A percentile compares a stretch with the other conserved stretches of the same genome.
Conservation (phyloP, 2,113 vertebrate species). For the Crocuta crocuta region DNA sequence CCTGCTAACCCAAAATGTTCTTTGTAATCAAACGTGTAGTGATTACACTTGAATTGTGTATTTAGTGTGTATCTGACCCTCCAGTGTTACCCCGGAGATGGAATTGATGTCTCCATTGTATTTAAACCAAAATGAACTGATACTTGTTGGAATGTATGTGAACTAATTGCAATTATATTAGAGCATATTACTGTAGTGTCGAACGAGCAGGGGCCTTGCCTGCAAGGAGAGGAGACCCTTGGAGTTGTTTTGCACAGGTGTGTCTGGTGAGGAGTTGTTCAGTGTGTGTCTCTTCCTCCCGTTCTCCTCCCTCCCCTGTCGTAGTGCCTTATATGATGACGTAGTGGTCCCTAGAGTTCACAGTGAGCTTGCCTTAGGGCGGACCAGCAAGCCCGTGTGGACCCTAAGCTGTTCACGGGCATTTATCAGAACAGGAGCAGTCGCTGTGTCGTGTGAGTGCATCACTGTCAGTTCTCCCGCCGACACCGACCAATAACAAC, state of each 20-base stretch:
- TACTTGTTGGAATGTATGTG: slow-evolving; percentile 91
- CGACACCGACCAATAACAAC: slow-evolving; percentile 65
- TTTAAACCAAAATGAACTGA: slow-evolving; percentile 93
- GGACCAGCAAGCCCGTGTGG: slow-evolving; percentile 90
- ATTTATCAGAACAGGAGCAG: slow-evolving; percentile 84
- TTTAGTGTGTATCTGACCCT: slow-evolving; percentile 90
- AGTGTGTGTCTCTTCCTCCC: slow-evolving; percentile 84
- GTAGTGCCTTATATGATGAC: slow-evolving; percentile 94
- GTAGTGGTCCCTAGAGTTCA: slow-evolving; percentile 93
- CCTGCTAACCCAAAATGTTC: slow-evolving; percentile 90
- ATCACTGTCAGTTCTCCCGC: slow-evolving; percentile 82
- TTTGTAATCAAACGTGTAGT: slow-evolving; percentile 92
- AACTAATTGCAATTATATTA: slow-evolving; percentile 88
- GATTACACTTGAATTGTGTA: slow-evolving; percentile 93
- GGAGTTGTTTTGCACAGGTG: slow-evolving; percentile 93
- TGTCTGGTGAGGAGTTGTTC: slow-evolving; percentile 92
- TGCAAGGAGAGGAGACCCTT: slow-evolving; percentile 87
- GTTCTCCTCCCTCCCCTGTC: slow-evolving; percentile 83
- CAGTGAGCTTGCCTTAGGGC: slow-evolving; percentile 93
- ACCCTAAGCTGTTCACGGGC: slow-evolving; percentile 85
- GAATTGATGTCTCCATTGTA: slow-evolving; percentile 89
- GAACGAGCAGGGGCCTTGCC: slow-evolving; percentile 86
- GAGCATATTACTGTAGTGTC: slow-evolving; percentile 92
- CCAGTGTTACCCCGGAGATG: slow-evolving; percentile 89
- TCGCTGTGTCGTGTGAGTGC: slow-evolving; percentile 82